Conservation (phyloP, 2,888 invertebrate genomes). For the Idaea biselata region DNA sequence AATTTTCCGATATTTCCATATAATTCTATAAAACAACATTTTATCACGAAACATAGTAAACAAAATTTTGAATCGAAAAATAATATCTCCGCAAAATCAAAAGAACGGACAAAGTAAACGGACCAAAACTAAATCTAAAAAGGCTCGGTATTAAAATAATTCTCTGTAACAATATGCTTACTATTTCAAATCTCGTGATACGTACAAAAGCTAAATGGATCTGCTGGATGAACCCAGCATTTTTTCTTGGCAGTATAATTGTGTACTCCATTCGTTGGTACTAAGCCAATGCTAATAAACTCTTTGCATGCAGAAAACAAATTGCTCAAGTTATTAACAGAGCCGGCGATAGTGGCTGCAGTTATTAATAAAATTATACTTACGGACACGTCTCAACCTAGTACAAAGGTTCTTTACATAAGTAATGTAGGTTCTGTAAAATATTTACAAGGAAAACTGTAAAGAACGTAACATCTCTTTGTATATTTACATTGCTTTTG, state of each 20-base stretch:
- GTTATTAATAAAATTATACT: conserved; percentile 23
- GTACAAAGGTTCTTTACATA: not conserved
- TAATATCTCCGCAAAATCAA: conserved; percentile 14
- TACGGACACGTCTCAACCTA: not conserved
- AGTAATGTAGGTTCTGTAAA: not conserved
- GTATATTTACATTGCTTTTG: not conserved
- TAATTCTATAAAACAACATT: not conserved
- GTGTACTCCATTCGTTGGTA: conserved; percentile 45
- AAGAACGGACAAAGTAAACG: not conserved
- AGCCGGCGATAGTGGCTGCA: conserved; percentile 24
- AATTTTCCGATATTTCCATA: too few species aligned
- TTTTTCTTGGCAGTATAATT: conserved; percentile 57
- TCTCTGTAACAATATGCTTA: conserved; percentile 11
- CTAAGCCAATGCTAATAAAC: conserved; percentile 54
- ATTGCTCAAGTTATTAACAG: conserved; percentile 37
- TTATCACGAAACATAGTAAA: not conserved
- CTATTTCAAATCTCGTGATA: conserved; percentile 22
- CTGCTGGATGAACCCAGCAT: conserved; percentile 42
- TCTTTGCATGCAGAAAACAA: conserved; percentile 51
- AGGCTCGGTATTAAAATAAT: not conserved
- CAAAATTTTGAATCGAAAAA: not conserved
- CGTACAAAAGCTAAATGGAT: conserved; percentile 33
- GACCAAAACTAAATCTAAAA: not conserved
- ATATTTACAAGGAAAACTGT: not conserved
- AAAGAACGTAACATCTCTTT: conserved; percentile 4